Conservation (phyloP, 2,113 vertebrate species). For the Etheostoma cragini region DNA sequence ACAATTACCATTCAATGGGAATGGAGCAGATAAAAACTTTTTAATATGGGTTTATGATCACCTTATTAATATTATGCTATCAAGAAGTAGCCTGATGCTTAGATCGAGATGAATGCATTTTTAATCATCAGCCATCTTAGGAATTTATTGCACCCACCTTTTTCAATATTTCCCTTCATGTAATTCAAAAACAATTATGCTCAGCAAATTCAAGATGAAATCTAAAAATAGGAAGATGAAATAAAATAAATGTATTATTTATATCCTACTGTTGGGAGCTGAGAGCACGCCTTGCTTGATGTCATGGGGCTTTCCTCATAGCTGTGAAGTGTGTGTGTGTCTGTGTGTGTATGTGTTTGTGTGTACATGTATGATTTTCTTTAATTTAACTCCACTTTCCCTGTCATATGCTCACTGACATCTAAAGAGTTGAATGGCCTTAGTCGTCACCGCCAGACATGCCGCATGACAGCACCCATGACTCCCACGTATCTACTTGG, state of each 20-base stretch:
- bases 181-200: not conserved
- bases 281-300: conserved; percentile 17
- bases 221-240: conserved; percentile 37
- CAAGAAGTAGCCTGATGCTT: conserved; percentile 34
- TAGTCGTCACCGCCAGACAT: conserved; percentile 61
- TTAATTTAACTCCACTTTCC: too few relatives aligned
- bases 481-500: conserved; percentile 39
- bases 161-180: conserved; percentile 15
- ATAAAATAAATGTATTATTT: conserved; percentile 51
- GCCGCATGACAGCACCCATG: conserved; percentile 50
- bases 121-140: conserved; percentile 42
- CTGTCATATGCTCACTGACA: conserved; percentile 3
- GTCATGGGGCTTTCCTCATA: conserved; percentile 44
- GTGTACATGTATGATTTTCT: not conserved
- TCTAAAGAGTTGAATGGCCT: conserved; percentile 43
- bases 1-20: conserved; percentile 19
- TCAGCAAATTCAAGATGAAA: conserved; percentile 4
- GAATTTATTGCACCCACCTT: conserved; percentile 26
- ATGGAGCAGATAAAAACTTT: conserved; percentile 21
- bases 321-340: not conserved
- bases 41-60: conserved; percentile 33
- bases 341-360: conserved; percentile 4
- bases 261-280: conserved; percentile 23
- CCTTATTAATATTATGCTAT: conserved; percentile 57
- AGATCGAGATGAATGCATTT: conserved; percentile 42